Conservation (phyloP, 2,113 vertebrate genomes). For the Dendrocopos noguchii region DNA sequence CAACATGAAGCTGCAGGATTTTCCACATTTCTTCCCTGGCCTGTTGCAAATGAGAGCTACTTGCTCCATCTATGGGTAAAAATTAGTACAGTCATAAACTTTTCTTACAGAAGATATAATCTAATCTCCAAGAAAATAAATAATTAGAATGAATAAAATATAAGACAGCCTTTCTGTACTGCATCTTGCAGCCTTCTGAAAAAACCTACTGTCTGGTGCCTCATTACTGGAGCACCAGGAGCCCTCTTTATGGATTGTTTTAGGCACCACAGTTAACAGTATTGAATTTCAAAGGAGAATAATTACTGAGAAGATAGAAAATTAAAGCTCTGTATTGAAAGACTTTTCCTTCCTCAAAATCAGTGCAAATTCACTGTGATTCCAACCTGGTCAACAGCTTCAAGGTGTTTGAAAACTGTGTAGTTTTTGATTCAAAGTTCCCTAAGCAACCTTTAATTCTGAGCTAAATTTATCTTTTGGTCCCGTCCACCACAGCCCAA, state of each 20-base stretch:
- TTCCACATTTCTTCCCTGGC: background rate
- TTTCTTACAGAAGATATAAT: background rate
- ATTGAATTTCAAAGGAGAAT: background rate
- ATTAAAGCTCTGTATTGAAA: background rate
- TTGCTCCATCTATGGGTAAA: slow-evolving; percentile 68
- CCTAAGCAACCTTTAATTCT: background rate
- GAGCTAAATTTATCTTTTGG: background rate
- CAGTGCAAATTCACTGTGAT: background rate
- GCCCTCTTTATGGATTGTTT: background rate
- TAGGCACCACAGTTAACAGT: background rate
- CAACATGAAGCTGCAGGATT: background rate
- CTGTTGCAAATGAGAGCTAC: slow-evolving; percentile 6
- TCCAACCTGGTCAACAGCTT: background rate
- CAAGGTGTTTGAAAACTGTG: background rate
- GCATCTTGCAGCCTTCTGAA: background rate
- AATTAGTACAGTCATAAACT: background rate
- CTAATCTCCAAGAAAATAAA: background rate
- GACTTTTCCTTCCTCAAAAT: background rate
- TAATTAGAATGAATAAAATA: background rate
- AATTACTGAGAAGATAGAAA: background rate
- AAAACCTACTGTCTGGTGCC: background rate
- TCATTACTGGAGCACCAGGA: background rate
- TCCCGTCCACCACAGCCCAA: background rate
- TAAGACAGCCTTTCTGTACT: background rate
- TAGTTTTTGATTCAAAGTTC: background rate